phyloP scores from a whole-genome alignment of 2,888 invertebrate genomes.

The Thecocarcelia acutangulata region DNA sequence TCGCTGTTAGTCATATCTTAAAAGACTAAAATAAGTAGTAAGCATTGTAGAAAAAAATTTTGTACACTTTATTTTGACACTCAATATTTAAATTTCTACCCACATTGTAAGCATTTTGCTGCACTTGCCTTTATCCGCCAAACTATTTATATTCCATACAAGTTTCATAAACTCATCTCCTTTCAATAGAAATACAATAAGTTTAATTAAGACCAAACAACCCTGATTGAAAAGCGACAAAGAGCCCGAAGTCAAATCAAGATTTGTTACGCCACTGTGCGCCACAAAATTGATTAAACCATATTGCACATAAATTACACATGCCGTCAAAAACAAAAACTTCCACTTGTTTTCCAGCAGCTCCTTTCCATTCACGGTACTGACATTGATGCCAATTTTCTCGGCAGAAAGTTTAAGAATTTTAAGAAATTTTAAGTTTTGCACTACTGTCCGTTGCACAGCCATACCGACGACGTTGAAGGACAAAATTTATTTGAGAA shows the following conservation, averaged over 20 bases:
- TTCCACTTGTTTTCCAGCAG: constrained; percentile 26
- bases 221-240: constrained; percentile 58
- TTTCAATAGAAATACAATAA: constrained; percentile 9
- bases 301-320: constrained; percentile 50
- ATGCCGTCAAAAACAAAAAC: constrained; percentile 15
- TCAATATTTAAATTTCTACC: no score
- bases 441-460: neutral
- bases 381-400: constrained; percentile 49
- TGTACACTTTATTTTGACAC: no score
- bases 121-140: constrained; percentile 43
- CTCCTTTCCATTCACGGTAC: neutral
- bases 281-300: constrained; percentile 40
- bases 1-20: no score
- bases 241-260: constrained; percentile 17
- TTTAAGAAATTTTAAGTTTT: constrained; percentile 47
- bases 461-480: constrained; percentile 37
- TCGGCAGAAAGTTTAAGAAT: constrained; percentile 17
- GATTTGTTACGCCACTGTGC: constrained; percentile 8
- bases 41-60: no score
- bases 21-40: no score
- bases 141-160: constrained; percentile 50
- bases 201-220: constrained; percentile 43
- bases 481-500: neutral
- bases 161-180: constrained; percentile 42
- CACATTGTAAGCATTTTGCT: neutral